Evolutionary conservation across 2,113 vertebrate species (phyloP), one percentile per base, ranked within the genome.

Genomic region (Sinocyclocheilus rhinocerous): DNA sequence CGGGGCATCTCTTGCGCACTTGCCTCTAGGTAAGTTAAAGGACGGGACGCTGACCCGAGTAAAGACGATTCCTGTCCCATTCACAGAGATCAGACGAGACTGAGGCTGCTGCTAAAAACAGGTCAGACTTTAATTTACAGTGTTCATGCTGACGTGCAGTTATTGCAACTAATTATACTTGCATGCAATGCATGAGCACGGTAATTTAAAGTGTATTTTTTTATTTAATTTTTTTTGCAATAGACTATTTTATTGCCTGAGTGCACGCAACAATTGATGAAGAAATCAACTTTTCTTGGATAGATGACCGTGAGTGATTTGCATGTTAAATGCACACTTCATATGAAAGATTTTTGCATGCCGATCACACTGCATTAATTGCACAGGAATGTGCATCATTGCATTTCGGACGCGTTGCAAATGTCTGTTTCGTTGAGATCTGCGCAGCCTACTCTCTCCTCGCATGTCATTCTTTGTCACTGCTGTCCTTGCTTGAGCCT

Each of bases 11-110:
- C 9, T 81, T 81, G 69, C 83, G 83, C 87, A 78, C 45, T 85
- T 88, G 86, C 70, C 86, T 91, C 86, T 55, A 50, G 94, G 95
- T 94, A 76, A 94, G 93, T 92, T 76, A 80, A 39, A 83, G 75
- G 42, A 75, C 67, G 13, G 39, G 84, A 73, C 76, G 39, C 73
- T 65, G 57, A n/a, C 83, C 63, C 39, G 29, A 80, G 76, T 55
- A 81, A 33, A 67, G 76, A 22, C 50, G 70, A 39, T 87, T 84
- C 33, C 65, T 42, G 75, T 77, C 57, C 29, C 75, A 73, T 89
- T 88, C 84, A 85, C 76, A 36, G 85, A 59, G 26, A 22, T 22
- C 1, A 4, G 22, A 6, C 45, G 22, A 52, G 48, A 33, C 20
- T 15, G 11, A 67, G n/a, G 73, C 52, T 76, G 55, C 7, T 59